Evolutionary conservation across 2,888 invertebrate genomes (phyloP), one percentile per base, ranked within the genome.

Genomic region (Anarsia innoxiella): DNA sequence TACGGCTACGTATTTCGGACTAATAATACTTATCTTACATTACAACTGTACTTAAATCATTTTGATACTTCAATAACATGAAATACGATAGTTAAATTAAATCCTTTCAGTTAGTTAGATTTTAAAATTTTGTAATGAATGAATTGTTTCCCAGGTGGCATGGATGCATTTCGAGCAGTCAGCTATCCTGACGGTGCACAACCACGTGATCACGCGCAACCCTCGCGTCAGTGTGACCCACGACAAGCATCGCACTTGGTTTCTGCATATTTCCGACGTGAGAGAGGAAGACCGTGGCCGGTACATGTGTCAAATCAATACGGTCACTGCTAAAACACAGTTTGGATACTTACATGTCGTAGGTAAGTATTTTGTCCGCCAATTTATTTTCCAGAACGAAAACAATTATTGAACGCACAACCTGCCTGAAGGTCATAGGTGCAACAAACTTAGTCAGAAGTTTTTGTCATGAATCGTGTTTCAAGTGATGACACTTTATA

Each of bases 161-260:
- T 96, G 96, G 96, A 96, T 96, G 93, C 93, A 96, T 75, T 95
- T 94, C 74, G 96, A 96, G 74, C 95, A 95, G 77, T 95, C 95
- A 36, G 95, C 96, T 32, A 96, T 96, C 63, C 79, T 96, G 65
- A 95, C 96, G 30, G 95, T 96, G 35, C 95, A 96, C 84, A 95
- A 93, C 80, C 95, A 96, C 86, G 96, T 96, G 68, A 96, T 96
- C 75, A 96, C 96, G 37, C 89, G 95, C 59, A 96, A 96, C 87
- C 94, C 95, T 8, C 88, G 96, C 45, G 95, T 96, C 65, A 93
- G 93, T 67, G 95, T 96, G 47, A 93, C 94, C 40, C 95, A 96
- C 76, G 95, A 95, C 82, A 94, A 95, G 76, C 95, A 95, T 70
- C 90, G 94, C 59, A 95, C 95, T 53, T 96, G 95, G 95, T 94